A percentile compares a stretch with the other conserved stretches of the same genome.
Evolutionary conservation across 2,113 vertebrate genomes (phyloP).

Genomic region (Pteruthius melanotis): DNA sequence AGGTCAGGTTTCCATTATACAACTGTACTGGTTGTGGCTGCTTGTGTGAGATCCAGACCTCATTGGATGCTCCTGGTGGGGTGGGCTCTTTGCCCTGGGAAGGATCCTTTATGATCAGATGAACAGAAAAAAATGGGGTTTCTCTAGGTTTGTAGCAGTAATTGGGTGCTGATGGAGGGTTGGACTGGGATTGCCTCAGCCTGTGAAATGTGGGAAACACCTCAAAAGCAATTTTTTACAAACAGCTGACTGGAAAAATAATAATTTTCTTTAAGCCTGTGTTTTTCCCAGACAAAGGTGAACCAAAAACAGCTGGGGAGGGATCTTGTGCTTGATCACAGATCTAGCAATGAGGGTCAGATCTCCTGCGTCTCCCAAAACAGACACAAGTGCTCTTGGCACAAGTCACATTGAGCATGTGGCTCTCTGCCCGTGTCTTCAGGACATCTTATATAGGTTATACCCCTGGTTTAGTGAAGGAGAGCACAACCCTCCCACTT

Average conservation of each 20-base stretch:
- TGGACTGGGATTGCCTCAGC: neutral
- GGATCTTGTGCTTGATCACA: neutral
- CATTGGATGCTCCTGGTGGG: neutral
- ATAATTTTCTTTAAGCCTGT: neutral
- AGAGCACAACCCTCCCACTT: neutral
- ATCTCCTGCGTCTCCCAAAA: neutral
- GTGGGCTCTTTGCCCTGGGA: neutral
- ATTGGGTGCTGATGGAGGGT: neutral
- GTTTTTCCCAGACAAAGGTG: neutral
- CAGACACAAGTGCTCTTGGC: neutral
- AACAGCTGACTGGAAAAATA: neutral
- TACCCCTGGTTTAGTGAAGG: neutral
- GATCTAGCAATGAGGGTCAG: neutral
- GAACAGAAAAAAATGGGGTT: neutral
- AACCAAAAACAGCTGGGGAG: neutral
- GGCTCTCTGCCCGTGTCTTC: neutral
- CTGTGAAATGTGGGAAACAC: neutral
- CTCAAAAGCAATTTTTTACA: neutral
- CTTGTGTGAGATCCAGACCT: neutral
- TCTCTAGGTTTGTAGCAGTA: neutral
- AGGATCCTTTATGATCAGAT: neutral
- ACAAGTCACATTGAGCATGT: rapidly evolving
- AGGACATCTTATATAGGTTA: neutral
- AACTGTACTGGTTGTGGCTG: neutral
- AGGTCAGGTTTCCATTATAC: constrained; percentile 18